Base-by-base conservation (phyloP, 2,888 invertebrate genomes). In the Nemoura dubitans region DNA sequence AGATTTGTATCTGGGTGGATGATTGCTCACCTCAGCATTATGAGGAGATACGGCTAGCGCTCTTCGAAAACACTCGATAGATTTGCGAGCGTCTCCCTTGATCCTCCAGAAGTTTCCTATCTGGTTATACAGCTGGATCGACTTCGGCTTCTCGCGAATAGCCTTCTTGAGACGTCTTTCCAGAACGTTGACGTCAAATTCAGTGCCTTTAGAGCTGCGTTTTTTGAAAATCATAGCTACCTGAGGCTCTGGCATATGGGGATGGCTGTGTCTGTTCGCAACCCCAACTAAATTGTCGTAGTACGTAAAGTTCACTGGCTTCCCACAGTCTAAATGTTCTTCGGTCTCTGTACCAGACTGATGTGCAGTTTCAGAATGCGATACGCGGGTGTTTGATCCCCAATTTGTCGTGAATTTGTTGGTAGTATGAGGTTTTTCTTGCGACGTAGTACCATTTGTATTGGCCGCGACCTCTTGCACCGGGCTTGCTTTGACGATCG, bases 51-150 rank as follows among this genome's bases (percentile, higher is more conserved):
- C 95, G 28, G 96, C 95, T 28, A 97, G 93, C 3, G 97, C 97
- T 90, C 96, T 94, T 88, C 97, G 94, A 92, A 97, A 98, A 91
- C 97, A 98, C 91, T 98, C 97, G 88, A 98, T 97, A 0, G 97
- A 96, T 90, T 95, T 95, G 90, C 96, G 94, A 6, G 97, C 96
- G 90, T 97, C 96, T 3, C 97, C 97, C 91, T 97, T 96, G 89
- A 97, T 96, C 88, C 97, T 94, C 96, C 97, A 97, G 91, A 96
- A 97, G 92, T 98, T 97, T 0, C 97, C 97, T 90, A 98, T 97
- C 91, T 97, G 97, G 91, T 97, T 97, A 91, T 97, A 97, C 85
- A 97, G 93, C 90, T 96, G 96, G 29, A 96, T 95, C 86, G 96
- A 96, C 90, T 96, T 96, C 87, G 96, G 96, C 92, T 97, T 97